These are phyloP conservation scores for Prietella phreatophila DNA, from an alignment of 2,113 vertebrate species.

Conservation along the genomic window DNA sequence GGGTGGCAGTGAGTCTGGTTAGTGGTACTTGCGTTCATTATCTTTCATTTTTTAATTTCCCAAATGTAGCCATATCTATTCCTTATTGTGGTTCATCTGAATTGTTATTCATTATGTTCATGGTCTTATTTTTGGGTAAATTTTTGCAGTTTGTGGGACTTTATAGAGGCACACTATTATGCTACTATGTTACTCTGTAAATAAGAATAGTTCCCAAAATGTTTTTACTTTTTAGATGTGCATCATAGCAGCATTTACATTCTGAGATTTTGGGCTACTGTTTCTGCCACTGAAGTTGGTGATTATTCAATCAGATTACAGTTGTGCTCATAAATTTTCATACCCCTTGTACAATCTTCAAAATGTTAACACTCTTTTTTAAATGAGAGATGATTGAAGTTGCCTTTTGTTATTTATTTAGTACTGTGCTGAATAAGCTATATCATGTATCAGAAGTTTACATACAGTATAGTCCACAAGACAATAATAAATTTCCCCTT, in stretches of 20 bases:
- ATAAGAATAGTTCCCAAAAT: not conserved
- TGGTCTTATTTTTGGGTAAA: not conserved
- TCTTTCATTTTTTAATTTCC: constrained; percentile 20
- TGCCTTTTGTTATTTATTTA: too few species aligned
- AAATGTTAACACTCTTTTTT: too few species aligned
- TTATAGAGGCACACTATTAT: not conserved
- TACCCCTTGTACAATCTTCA: too few species aligned
- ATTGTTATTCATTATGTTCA: too few species aligned
- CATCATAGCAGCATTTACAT: not conserved
- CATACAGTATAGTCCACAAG: too few species aligned
- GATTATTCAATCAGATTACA: not conserved
- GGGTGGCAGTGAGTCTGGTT: constrained; percentile 55
- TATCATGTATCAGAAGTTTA: too few species aligned
- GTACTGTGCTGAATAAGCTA: too few species aligned
- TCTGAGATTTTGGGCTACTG: not conserved
- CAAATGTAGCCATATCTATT: not conserved
- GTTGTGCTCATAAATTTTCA: too few species aligned
- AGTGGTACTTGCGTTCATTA: constrained; percentile 32
- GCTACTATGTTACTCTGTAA: not conserved
- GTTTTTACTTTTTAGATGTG: not conserved
- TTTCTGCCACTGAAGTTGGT: not conserved
- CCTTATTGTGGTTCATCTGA: not conserved
- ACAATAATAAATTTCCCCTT: too few species aligned
- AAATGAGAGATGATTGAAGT: too few species aligned
- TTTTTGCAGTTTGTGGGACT: not conserved